Evolutionary conservation across 2,888 invertebrate species (phyloP).

Genomic region (Xanthorhoe spadicearia): DNA sequence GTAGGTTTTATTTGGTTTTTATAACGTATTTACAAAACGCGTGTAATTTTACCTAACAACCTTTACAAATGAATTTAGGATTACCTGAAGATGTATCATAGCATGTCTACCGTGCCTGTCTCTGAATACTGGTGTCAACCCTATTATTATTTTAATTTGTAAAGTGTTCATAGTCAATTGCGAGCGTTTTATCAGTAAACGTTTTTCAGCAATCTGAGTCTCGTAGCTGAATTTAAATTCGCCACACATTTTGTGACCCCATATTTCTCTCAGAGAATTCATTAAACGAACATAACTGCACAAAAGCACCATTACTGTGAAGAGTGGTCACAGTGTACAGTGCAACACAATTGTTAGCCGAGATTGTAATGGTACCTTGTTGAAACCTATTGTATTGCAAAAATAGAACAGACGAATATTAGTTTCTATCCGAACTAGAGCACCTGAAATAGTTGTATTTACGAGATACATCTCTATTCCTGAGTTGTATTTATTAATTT

Average conservation of each 20-base stretch:
- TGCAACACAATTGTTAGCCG: slow-evolving; percentile 30
- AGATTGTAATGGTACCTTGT: slow-evolving; percentile 31
- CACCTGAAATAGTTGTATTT: neutral
- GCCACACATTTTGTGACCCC: slow-evolving; percentile 48
- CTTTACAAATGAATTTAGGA: too few relatives aligned
- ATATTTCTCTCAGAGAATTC: slow-evolving; percentile 55
- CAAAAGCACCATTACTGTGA: slow-evolving; percentile 47
- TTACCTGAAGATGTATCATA: too few relatives aligned
- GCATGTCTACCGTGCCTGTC: too few relatives aligned
- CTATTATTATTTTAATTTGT: too few relatives aligned
- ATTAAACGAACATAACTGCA: slow-evolving; percentile 50
- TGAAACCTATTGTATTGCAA: slow-evolving; percentile 21
- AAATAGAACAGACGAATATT: slow-evolving; percentile 22
- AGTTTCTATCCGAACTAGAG: slow-evolving; percentile 14
- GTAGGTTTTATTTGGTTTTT: too few relatives aligned
- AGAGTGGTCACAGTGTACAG: slow-evolving; percentile 44
- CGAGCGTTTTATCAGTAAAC: neutral
- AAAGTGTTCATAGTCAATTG: too few relatives aligned
- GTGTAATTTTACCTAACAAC: too few relatives aligned
- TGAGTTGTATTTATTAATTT: too few relatives aligned
- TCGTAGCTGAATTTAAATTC: slow-evolving; percentile 46
- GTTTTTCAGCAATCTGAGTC: slow-evolving; percentile 3
- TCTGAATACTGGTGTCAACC: too few relatives aligned
- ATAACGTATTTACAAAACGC: too few relatives aligned
- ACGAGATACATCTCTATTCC: too few relatives aligned